Evolutionary conservation across 2,113 vertebrate genomes (phyloP).

Genomic region (Oryzias javanicus): DNA sequence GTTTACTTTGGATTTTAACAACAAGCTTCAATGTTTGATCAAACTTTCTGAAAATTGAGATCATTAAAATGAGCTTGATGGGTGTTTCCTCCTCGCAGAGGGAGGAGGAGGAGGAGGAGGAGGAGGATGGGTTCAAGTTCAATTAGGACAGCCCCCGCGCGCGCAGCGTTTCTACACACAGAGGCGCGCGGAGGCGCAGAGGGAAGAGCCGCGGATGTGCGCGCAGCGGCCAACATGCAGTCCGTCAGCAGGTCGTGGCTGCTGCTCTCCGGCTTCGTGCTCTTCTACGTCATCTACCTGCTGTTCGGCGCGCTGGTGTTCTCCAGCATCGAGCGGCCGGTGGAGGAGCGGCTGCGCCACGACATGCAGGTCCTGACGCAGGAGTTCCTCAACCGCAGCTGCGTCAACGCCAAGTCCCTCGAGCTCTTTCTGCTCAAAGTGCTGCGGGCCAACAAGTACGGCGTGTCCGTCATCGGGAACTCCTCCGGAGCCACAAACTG

Average conservation of each 20-base stretch:
- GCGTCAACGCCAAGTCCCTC: slow-evolving; percentile 76
- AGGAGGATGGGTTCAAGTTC: slow-evolving; percentile 43
- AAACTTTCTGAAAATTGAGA: no score
- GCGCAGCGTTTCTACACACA: slow-evolving; percentile 7
- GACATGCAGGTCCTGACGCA: slow-evolving; percentile 77
- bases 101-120: slow-evolving; percentile 54
- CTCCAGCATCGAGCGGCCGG: slow-evolving; percentile 83
- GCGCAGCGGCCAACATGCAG: slow-evolving; percentile 51
- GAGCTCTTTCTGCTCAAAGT: slow-evolving; percentile 79
- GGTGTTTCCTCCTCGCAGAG: not conserved
- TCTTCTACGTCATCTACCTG: slow-evolving; percentile 81
- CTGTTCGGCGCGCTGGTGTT: slow-evolving; percentile 84
- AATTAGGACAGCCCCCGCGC: slow-evolving; percentile 28
- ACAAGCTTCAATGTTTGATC: no score
- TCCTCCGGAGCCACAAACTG: slow-evolving; percentile 69
- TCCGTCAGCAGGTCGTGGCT: slow-evolving; percentile 61
- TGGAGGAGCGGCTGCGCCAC: slow-evolving; percentile 76
- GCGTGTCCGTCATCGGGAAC: slow-evolving; percentile 78
- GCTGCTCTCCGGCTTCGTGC: slow-evolving; percentile 62
- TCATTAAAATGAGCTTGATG: no score
- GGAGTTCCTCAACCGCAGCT: slow-evolving; percentile 80
- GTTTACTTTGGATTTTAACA: no score
- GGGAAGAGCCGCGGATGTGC: no score
- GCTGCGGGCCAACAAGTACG: slow-evolving; percentile 81
- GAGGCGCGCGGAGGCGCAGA: not conserved